These are phyloP conservation scores for Cheilosia impressa DNA, from an alignment of 2,888 invertebrate genomes.

Conservation along the genomic window DNA sequence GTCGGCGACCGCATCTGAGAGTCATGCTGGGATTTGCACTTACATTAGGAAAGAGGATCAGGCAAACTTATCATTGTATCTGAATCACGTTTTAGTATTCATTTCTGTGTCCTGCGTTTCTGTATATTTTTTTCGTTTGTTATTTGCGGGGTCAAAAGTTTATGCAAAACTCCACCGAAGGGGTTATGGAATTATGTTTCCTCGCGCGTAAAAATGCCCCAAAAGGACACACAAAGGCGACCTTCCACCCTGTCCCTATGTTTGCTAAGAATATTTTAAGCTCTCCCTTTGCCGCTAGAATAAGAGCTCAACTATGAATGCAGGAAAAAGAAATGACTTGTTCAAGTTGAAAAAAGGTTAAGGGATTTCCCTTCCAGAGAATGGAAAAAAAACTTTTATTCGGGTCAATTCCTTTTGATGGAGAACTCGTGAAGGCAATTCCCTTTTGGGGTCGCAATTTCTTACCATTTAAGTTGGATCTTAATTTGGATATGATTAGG, in stretches of 20 bases:
- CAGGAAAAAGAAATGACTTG: constrained; percentile 1
- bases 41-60: neutral
- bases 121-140: constrained; percentile 11
- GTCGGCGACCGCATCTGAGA: constrained; percentile 4
- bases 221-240: neutral
- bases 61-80: constrained; percentile 25
- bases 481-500: neutral
- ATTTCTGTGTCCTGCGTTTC: neutral
- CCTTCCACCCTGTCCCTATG: neutral
- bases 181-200: constrained; percentile 11
- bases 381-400: constrained; percentile 14
- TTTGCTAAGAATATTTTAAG: constrained; percentile 13
- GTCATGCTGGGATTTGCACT: neutral
- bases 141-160: constrained; percentile 32
- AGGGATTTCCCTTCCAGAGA: constrained; percentile 23
- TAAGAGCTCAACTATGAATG: constrained; percentile 30
- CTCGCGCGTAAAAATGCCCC: neutral
- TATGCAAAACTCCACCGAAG: constrained; percentile 3
- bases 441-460: neutral
- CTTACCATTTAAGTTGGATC: constrained; percentile 9
- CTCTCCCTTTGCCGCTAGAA: constrained; percentile 26
- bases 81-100: constrained; percentile 1
- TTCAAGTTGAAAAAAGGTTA: constrained; percentile 13
- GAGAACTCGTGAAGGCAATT: neutral
- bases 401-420: constrained; percentile 40